These are phyloP conservation scores for Gallinago nigripennis DNA, from an alignment of 2,797 vertebrate genomes.

Conservation along the genomic window DNA sequence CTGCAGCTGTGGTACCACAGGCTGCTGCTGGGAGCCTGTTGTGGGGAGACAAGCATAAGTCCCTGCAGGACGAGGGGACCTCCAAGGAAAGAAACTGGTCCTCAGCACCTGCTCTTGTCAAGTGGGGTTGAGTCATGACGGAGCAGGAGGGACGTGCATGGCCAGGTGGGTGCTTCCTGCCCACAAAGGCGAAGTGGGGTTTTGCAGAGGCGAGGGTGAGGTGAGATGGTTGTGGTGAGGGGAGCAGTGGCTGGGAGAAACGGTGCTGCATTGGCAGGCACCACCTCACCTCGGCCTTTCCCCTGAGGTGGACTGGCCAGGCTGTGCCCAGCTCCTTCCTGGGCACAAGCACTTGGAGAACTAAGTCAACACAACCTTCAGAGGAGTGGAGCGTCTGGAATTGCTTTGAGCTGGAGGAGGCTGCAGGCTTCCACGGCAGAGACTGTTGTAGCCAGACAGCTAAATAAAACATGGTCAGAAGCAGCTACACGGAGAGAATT, in stretches of 20 bases:
- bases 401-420: neutral
- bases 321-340: neutral
- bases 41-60: accelerated
- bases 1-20: neutral
- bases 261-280: neutral
- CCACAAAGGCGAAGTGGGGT: neutral
- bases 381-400: neutral
- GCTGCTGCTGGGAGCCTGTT: neutral
- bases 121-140: neutral
- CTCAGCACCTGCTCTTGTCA: neutral
- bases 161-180: neutral
- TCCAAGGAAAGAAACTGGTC: neutral
- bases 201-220: neutral
- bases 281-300: neutral
- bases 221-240: neutral
- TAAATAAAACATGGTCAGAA: neutral
- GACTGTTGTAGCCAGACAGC: neutral
- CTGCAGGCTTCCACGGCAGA: neutral
- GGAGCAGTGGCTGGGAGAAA: neutral
- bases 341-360: neutral
- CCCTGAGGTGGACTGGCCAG: neutral
- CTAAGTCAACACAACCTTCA: neutral
- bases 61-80: neutral
- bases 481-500: neutral
- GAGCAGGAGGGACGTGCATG: neutral